Conservation (phyloP, 2,113 vertebrate genomes). For the Leuciscus idus region DNA sequence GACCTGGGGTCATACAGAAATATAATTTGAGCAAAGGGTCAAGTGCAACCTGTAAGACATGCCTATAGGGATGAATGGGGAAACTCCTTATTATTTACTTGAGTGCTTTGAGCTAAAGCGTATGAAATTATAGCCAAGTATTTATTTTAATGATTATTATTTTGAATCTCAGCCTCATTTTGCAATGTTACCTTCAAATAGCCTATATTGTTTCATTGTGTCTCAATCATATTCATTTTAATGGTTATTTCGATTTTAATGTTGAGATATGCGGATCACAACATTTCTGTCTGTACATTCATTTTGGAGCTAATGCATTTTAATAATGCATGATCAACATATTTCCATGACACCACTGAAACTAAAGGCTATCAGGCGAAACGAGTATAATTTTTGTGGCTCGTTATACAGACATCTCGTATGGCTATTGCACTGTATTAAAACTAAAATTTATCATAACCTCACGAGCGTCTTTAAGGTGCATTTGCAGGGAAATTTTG, state of each 20-base stretch:
- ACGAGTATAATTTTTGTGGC: neutral
- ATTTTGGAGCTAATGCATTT: neutral
- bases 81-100: neutral
- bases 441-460: neutral
- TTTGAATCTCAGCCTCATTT: neutral
- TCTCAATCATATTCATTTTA: no score
- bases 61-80: no score
- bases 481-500: neutral
- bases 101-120: neutral
- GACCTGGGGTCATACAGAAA: constrained; percentile 2
- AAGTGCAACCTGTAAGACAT: constrained; percentile 20
- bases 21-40: constrained; percentile 6
- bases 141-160: neutral
- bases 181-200: neutral
- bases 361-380: neutral
- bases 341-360: neutral
- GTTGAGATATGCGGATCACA: neutral
- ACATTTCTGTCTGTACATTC: neutral
- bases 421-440: neutral
- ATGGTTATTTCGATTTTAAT: neutral
- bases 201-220: neutral
- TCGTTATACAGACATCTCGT: neutral
- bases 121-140: neutral
- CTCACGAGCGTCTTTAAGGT: neutral
- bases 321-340: neutral